phyloP scores from a whole-genome alignment of 2,113 vertebrate genomes.

The Axis porcinus region DNA sequence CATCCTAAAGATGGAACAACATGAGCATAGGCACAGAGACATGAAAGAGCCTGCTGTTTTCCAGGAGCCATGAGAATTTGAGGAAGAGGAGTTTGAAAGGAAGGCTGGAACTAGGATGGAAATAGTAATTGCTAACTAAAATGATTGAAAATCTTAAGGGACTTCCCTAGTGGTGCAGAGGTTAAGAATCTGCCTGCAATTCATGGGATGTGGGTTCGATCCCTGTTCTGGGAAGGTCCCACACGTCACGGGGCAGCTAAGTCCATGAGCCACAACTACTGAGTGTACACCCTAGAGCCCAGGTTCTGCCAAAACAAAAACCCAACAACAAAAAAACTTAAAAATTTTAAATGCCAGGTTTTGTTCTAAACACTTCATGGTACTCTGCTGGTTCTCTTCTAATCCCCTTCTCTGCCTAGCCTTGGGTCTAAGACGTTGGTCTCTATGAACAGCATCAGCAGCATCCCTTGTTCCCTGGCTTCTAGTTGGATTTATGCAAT shows the following conservation, averaged over 20 bases:
- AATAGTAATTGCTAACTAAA: background rate
- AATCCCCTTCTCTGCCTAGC: background rate
- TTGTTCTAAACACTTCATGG: background rate
- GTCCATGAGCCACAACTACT: background rate
- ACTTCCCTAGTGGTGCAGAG: background rate
- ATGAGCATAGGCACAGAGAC: background rate
- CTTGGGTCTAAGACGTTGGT: background rate
- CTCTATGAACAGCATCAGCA: background rate
- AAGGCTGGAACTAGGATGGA: background rate
- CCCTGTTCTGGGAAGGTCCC: background rate
- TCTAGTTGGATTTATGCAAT: background rate
- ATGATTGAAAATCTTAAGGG: background rate
- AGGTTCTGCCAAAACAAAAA: background rate
- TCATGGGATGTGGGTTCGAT: background rate
- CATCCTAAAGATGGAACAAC: background rate
- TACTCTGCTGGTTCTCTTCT: background rate
- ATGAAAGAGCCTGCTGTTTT: background rate
- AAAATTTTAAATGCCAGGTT: background rate
- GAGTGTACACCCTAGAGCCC: background rate
- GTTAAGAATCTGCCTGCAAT: background rate
- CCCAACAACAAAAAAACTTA: background rate
- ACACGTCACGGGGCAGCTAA: background rate
- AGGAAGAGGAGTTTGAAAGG: background rate
- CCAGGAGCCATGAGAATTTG: background rate
- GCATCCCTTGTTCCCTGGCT: background rate